Percentiles rank a stretch among this genome's conserved stretches.
These are phyloP conservation scores for Camelus bactrianus DNA, from an alignment of 2,113 vertebrate species.

Conservation along the genomic window DNA sequence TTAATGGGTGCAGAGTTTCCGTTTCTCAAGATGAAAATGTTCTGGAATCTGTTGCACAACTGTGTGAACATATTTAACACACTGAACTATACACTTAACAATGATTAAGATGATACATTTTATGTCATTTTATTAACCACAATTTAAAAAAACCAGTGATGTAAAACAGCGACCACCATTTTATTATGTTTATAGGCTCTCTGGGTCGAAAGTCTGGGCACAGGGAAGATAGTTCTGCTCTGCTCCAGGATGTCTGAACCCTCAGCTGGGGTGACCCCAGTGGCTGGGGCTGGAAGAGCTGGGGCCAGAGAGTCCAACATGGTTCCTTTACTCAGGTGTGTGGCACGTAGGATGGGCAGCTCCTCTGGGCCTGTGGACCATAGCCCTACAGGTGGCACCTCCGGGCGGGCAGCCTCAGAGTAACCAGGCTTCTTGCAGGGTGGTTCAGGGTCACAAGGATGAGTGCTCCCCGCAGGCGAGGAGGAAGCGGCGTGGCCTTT, in stretches of 20 bases:
- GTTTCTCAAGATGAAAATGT: neutral
- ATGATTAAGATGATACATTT: neutral
- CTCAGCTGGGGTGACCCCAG: neutral
- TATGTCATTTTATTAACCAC: no score
- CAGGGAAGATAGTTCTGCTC: neutral
- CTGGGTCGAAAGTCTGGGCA: neutral
- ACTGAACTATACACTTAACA: no score
- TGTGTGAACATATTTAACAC: neutral
- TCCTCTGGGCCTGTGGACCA: accelerated
- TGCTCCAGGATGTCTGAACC: neutral
- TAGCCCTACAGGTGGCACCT: neutral
- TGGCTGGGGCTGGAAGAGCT: neutral
- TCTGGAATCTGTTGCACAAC: neutral
- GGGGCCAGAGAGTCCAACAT: accelerated
- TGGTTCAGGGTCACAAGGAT: neutral
- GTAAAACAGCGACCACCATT: neutral
- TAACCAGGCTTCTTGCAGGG: accelerated
- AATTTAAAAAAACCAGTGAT: neutral
- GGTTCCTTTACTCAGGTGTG: accelerated
- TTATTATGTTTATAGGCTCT: neutral
- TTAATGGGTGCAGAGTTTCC: neutral
- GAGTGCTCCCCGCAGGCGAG: neutral
- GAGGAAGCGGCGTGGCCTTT: neutral
- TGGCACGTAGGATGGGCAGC: neutral
- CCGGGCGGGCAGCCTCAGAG: neutral